Evolutionary conservation across 2,113 vertebrate genomes (phyloP).

Genomic region (Telmatochromis sp.): DNA sequence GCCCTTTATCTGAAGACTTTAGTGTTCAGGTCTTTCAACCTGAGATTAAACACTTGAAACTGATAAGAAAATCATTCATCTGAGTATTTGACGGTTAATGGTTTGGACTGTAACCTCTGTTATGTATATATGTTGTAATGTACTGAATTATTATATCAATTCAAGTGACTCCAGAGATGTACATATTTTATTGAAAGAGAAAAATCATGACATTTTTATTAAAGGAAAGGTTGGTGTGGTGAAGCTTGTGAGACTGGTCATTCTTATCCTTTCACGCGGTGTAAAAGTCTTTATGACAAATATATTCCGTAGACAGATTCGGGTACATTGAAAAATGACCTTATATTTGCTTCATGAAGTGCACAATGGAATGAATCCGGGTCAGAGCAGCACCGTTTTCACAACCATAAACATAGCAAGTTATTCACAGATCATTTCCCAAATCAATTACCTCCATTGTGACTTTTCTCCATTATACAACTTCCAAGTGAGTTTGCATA

Average conservation of each 20-base stretch:
- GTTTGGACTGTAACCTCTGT: constrained; percentile 38
- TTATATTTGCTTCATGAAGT: not conserved
- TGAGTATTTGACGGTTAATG: not conserved
- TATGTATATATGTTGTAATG: constrained; percentile 67
- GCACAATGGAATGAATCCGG: constrained; percentile 21
- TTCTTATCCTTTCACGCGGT: not conserved
- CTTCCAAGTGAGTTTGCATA: not conserved
- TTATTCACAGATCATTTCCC: constrained; percentile 47
- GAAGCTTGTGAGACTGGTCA: not conserved
- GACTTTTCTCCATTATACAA: constrained; percentile 2
- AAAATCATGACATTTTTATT: constrained; percentile 33
- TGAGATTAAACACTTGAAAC: constrained; percentile 48
- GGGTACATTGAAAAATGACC: not conserved
- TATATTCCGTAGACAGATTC: not conserved
- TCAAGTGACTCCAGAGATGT: constrained; percentile 50
- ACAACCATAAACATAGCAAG: constrained; percentile 14
- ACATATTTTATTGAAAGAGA: constrained; percentile 61
- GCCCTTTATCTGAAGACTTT: not conserved
- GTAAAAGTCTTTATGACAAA: not conserved
- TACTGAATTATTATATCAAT: constrained; percentile 47
- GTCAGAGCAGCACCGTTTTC: constrained; percentile 1
- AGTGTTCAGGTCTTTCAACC: constrained; percentile 21
- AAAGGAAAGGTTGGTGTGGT: constrained; percentile 28
- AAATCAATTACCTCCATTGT: constrained; percentile 40
- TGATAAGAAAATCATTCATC: constrained; percentile 27